Conservation (phyloP, 2,797 vertebrate genomes). For the Phrynocephalus guinanensis region DNA sequence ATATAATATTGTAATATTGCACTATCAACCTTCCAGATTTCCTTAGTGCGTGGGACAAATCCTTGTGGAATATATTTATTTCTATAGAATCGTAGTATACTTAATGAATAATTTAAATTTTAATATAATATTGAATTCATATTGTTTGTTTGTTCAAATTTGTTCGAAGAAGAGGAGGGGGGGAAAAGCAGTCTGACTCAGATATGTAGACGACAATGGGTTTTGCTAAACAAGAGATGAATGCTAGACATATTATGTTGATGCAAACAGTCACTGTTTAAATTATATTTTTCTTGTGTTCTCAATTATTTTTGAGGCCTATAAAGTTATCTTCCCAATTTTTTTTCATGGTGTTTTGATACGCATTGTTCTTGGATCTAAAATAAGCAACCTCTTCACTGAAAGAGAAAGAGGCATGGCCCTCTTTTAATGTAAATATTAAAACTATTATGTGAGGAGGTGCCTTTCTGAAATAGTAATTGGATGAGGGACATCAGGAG, state of each 20-base stretch:
- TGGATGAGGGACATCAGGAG: too few species aligned
- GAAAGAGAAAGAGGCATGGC: neutral
- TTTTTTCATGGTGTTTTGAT: neutral
- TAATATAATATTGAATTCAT: neutral
- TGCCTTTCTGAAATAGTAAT: neutral
- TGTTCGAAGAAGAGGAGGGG: neutral
- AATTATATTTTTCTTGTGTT: conserved; percentile 12
- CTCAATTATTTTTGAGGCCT: conserved; percentile 17
- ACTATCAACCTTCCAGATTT: neutral
- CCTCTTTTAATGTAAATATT: neutral
- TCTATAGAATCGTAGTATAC: neutral
- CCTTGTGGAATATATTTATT: neutral
- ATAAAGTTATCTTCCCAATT: neutral
- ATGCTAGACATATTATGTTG: conserved; percentile 6
- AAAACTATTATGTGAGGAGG: neutral
- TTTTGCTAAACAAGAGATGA: conserved; percentile 15
- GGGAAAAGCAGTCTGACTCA: neutral
- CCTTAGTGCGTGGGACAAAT: neutral
- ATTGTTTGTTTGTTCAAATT: conserved; percentile 9
- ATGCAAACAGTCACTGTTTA: neutral
- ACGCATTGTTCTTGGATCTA: neutral
- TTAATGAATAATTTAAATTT: conserved; percentile 30
- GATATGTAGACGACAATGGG: neutral
- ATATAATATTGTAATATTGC: conserved; percentile 1
- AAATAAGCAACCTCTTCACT: neutral